Base-by-base conservation (phyloP, 2,113 vertebrate species). In the Tenebrosternarchus preto region DNA sequence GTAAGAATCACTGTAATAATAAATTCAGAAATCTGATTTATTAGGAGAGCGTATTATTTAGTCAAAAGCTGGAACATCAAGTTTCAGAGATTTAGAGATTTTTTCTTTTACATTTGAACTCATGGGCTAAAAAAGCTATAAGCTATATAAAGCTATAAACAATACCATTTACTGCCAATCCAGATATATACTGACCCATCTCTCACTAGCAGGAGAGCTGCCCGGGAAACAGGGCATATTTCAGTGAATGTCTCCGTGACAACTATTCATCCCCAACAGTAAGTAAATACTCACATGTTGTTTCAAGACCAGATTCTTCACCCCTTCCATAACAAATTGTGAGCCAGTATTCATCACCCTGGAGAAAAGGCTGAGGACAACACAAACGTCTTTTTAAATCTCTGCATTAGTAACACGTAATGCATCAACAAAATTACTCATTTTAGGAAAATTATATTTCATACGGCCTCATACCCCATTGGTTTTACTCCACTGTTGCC, bases 321-420 rank as follows among this genome's bases (percentile, higher is more conserved):
- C 98, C 60, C 97, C 97, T 93, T 99, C 98, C 97, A 99, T 99
- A 71, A 99, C 98, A 88, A 99, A 96, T 86, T 99, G 98, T 53
- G 97, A 99, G 86, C 98, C 97, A 1, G 95, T 95, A 82, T 99
- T 99, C 98, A 99, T 98, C 88, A 99, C 97, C 88, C 96, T 93
- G 83, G 97, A 99, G 84, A 99, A 94, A 7, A 99, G 92, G 27
- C 98, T 98, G 91, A 69, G 73, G 60, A 59, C 7, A 66, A 43
- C 31, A 73, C 1, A 36, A 9, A 63, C 17, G 12, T 36, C 12
- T 76, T 46, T 43, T 46, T 63, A 33, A 50, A 72, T 56, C 16
- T 72, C 33, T n/a, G 7, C 17, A 70, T n/a, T 20, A 29, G 22
- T 63, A 61, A 76, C 33, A 27, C 25, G 46, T 73, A 16, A 24